These are phyloP conservation scores for Ectropis crepuscularia DNA, from an alignment of 2,888 invertebrate genomes.

Conservation along the genomic window DNA sequence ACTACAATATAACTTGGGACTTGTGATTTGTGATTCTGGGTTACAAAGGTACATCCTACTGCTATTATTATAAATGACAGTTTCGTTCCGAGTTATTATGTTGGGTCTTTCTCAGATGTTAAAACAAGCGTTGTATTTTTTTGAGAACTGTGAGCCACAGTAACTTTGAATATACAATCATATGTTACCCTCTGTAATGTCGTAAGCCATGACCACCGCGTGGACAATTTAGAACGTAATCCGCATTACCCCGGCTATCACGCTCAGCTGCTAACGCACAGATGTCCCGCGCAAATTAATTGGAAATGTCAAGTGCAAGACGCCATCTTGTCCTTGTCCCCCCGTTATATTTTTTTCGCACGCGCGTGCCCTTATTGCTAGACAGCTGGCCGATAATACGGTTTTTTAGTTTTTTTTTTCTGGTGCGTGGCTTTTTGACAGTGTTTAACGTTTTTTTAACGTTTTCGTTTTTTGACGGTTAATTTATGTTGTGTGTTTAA, in stretches of 20 bases:
- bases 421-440: constrained; percentile 15
- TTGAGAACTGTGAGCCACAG: too few species aligned
- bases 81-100: too few species aligned
- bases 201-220: background rate
- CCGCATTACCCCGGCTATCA: constrained; percentile 69
- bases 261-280: constrained; percentile 81
- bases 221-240: constrained; percentile 55
- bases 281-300: constrained; percentile 84
- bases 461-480: too few species aligned
- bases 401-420: constrained; percentile 38
- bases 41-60: too few species aligned
- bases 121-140: too few species aligned
- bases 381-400: constrained; percentile 73
- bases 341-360: constrained; percentile 70
- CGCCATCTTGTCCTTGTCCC: constrained; percentile 72
- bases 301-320: constrained; percentile 84
- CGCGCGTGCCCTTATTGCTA: constrained; percentile 78
- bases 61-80: too few species aligned
- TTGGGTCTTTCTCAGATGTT: too few species aligned
- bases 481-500: too few species aligned
- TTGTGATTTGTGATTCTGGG: too few species aligned
- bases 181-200: background rate
- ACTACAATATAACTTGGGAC: too few species aligned
- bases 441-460: background rate
- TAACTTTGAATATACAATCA: too few species aligned